phyloP scores from a whole-genome alignment of 2,888 invertebrate species.

The Ormyrus labotus region DNA sequence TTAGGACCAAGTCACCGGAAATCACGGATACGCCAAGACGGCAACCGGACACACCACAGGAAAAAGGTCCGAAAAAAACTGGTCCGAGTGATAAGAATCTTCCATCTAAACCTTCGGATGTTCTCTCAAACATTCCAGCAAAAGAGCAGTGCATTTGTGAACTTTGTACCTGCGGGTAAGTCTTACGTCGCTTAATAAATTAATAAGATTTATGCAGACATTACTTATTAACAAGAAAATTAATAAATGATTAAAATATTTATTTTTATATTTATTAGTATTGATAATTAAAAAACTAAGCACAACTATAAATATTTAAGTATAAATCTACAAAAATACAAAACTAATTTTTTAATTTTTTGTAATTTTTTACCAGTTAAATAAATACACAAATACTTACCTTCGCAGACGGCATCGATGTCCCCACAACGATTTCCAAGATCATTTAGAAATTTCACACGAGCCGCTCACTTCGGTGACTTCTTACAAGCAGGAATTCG shows the following conservation, averaged over 20 bases:
- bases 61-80: conserved; percentile 69
- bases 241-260: neutral
- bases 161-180: conserved; percentile 94
- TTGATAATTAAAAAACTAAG: too few species aligned
- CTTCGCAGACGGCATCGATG: conserved; percentile 87
- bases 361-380: too few species aligned
- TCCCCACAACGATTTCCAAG: conserved; percentile 80
- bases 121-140: conserved; percentile 74
- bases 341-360: too few species aligned
- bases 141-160: conserved; percentile 93
- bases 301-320: too few species aligned
- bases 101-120: conserved; percentile 62
- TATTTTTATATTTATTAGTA: neutral
- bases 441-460: conserved; percentile 69
- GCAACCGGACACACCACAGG: conserved; percentile 68
- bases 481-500: conserved; percentile 82
- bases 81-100: conserved; percentile 37
- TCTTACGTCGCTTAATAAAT: conserved; percentile 9
- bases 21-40: conserved; percentile 57
- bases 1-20: conserved; percentile 58
- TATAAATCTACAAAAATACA: too few species aligned
- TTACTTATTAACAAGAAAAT: neutral
- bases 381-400: neutral
- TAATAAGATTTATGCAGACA: neutral
- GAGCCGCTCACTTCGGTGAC: conserved; percentile 74